Percentiles rank a stretch among this genome's conserved stretches.
These are phyloP conservation scores for Trichacis sp. DNA, from an alignment of 2,888 invertebrate genomes.

Conservation along the genomic window DNA sequence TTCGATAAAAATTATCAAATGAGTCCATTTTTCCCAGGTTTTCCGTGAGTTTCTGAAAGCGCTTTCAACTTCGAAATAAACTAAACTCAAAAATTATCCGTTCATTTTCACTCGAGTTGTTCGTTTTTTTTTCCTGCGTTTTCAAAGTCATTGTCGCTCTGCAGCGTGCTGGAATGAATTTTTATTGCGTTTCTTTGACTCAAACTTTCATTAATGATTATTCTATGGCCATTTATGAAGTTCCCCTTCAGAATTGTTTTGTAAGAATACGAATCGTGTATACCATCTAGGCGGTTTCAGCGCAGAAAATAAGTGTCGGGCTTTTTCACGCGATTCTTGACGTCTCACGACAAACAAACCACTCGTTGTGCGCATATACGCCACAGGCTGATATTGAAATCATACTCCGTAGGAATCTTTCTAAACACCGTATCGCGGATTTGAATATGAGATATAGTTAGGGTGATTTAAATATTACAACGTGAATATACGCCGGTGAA, in stretches of 20 bases:
- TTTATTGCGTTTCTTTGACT: not conserved
- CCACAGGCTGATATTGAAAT: too few species aligned
- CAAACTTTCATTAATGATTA: not conserved
- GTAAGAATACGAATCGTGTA: too few species aligned
- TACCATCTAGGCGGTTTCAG: too few species aligned
- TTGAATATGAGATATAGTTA: slow-evolving; percentile 36
- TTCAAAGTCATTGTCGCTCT: too few species aligned
- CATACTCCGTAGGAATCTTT: not conserved
- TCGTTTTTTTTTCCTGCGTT: too few species aligned
- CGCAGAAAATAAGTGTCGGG: too few species aligned
- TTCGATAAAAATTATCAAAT: too few species aligned
- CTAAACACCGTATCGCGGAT: slow-evolving; percentile 25
- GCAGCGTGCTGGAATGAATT: not conserved
- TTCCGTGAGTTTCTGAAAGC: slow-evolving; percentile 3
- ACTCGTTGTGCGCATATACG: too few species aligned
- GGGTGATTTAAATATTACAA: slow-evolving; percentile 42
- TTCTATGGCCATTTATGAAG: not conserved
- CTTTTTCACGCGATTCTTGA: too few species aligned
- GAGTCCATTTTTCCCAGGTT: not conserved
- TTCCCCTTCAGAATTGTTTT: not conserved
- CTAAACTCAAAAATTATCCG: slow-evolving; percentile 4
- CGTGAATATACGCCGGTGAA: slow-evolving; percentile 36
- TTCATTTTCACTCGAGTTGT: too few species aligned
- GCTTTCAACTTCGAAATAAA: slow-evolving; percentile 10
- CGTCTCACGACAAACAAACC: too few species aligned